These are phyloP conservation scores for Pristionchus fissidentatus DNA, from an alignment of 2,888 invertebrate genomes.

Conservation along the genomic window DNA sequence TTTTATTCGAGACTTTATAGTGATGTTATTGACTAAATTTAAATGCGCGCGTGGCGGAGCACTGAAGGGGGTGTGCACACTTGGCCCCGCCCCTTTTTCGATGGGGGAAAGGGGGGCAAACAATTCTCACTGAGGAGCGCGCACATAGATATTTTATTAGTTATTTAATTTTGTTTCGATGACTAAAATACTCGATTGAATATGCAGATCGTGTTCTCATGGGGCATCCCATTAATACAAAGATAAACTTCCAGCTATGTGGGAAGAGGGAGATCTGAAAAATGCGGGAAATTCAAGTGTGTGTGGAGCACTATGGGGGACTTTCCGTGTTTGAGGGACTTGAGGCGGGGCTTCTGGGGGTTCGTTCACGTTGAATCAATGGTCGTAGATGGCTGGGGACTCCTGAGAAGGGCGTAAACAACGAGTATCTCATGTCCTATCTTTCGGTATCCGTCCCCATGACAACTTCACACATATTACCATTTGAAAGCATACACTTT, in stretches of 20 bases:
- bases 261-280: background rate
- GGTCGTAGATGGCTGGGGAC: conserved; percentile 42
- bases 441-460: background rate
- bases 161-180: background rate
- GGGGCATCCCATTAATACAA: background rate
- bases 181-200: background rate
- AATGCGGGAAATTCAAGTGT: conserved; percentile 7
- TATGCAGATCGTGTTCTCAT: background rate
- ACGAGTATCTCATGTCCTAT: conserved; percentile 18
- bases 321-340: no score
- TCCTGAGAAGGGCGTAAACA: conserved; percentile 43
- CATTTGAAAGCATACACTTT: background rate
- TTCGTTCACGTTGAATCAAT: conserved; percentile 41
- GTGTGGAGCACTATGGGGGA: conserved; percentile 26
- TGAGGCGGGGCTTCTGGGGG: conserved; percentile 44
- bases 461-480: background rate
- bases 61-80: background rate
- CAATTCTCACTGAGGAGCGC: background rate
- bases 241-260: background rate
- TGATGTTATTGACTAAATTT: background rate
- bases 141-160: conserved; percentile 12
- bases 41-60: conserved; percentile 38
- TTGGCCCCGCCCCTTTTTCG: background rate
- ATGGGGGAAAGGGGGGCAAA: background rate
- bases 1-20: background rate